Conservation (phyloP, 2,797 vertebrate genomes). For the Eulemur albifrons region DNA sequence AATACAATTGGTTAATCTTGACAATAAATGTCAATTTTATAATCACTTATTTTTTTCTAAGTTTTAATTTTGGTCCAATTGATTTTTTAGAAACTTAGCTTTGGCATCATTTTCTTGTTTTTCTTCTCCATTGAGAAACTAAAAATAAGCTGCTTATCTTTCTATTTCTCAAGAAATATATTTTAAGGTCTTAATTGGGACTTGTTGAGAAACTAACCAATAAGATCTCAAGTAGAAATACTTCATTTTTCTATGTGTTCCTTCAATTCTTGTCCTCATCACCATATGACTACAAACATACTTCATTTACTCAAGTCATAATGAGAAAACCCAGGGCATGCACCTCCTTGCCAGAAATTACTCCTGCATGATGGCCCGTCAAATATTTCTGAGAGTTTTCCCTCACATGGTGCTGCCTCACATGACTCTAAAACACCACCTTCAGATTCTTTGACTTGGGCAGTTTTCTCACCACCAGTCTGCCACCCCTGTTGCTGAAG, state of each 20-base stretch:
- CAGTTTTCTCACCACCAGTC: not conserved
- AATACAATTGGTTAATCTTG: not conserved
- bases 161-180: not conserved
- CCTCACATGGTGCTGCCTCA: not conserved
- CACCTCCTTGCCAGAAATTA: not conserved
- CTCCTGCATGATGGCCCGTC: not conserved
- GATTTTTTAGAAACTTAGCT: conserved; percentile 6
- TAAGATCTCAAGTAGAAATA: not conserved
- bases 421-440: not conserved
- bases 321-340: not conserved
- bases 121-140: not conserved
- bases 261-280: not conserved
- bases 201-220: not conserved
- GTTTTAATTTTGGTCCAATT: conserved; percentile 12
- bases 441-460: not conserved
- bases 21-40: not conserved
- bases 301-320: not conserved
- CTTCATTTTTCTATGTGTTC: not conserved
- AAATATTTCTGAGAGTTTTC: not conserved
- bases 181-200: not conserved
- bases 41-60: not conserved
- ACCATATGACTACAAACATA: not conserved
- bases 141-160: not conserved
- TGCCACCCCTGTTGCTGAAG: not conserved
- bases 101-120: not conserved